Conservation (phyloP, 2,797 vertebrate genomes). For the Melopsittacus undulatus region DNA sequence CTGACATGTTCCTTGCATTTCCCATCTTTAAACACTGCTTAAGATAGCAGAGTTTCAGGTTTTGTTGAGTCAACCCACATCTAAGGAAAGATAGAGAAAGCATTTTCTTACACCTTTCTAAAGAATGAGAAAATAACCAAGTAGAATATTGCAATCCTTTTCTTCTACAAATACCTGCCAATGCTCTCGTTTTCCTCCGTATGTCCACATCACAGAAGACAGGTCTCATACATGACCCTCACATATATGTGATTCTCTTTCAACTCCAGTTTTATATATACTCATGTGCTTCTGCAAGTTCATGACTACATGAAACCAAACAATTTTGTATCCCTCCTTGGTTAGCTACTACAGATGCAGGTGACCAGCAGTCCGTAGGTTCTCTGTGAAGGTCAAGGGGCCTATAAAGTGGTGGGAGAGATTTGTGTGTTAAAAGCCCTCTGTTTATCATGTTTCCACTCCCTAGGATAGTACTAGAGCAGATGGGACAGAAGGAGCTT, state of each 20-base stretch:
- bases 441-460: background rate
- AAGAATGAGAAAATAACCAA: background rate
- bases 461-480: background rate
- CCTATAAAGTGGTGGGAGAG: background rate
- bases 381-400: background rate
- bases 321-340: background rate
- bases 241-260: background rate
- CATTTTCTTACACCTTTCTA: background rate
- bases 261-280: background rate
- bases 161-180: background rate
- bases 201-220: background rate
- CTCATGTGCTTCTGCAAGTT: background rate
- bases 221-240: background rate
- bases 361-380: background rate
- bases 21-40: background rate
- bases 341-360: background rate
- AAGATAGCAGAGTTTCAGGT: background rate
- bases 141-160: background rate
- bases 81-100: background rate
- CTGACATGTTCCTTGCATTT: background rate
- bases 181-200: background rate
- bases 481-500: background rate
- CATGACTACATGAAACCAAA: background rate
- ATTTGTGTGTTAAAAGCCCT: background rate
- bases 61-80: background rate